phyloP scores from a whole-genome alignment of 2,797 vertebrate genomes.

The Peromyscus aztecus region DNA sequence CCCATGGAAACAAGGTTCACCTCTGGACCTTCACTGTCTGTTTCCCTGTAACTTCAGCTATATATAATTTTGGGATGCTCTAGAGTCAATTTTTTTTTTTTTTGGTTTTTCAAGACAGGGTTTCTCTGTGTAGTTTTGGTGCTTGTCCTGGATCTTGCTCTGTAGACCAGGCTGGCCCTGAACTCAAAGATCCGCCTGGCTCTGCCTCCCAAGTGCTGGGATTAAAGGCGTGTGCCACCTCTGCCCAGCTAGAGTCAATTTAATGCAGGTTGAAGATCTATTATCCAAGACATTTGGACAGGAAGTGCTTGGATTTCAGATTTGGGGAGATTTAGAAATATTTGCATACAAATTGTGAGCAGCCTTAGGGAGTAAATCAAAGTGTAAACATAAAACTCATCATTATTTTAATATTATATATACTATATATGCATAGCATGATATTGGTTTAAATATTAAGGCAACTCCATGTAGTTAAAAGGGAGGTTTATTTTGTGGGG shows the following conservation, averaged over 20 bases:
- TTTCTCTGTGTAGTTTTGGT: no score
- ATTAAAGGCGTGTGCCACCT: no score
- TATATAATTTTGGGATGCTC: neutral
- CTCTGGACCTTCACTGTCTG: neutral
- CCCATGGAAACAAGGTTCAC: neutral
- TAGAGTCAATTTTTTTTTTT: neutral
- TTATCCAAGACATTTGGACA: neutral
- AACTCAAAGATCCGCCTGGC: no score
- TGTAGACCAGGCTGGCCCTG: no score
- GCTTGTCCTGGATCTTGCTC: no score
- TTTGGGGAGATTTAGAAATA: neutral
- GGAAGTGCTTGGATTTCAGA: neutral
- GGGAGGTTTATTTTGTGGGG: no score
- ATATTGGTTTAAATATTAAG: neutral
- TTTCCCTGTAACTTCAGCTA: constrained; percentile 7
- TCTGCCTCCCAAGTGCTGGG: no score
- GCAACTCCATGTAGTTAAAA: no score
- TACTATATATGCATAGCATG: neutral
- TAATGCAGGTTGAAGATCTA: neutral
- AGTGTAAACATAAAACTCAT: neutral
- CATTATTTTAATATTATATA: neutral
- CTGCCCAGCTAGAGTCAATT: neutral
- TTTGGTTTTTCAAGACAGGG: no score
- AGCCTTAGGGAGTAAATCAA: neutral
- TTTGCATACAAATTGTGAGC: neutral